Evolutionary conservation across 2,888 invertebrate genomes (phyloP).

Genomic region (Sarcophaga variegata): DNA sequence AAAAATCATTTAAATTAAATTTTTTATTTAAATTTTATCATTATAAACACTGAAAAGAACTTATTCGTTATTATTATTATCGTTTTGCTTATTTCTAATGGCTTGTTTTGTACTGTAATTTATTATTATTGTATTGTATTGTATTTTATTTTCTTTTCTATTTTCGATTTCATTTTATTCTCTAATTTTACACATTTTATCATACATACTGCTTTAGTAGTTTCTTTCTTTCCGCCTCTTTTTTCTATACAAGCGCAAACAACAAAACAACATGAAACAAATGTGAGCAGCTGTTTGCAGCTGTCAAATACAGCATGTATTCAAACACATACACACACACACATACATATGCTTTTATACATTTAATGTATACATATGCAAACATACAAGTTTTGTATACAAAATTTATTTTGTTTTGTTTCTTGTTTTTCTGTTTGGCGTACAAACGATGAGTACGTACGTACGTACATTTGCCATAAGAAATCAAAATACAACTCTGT

Average conservation of each 20-base stretch:
- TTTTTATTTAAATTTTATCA: background rate
- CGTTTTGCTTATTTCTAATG: constrained; percentile 21
- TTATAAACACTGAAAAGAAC: background rate
- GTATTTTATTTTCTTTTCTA: constrained; percentile 12
- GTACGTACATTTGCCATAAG: too few relatives aligned
- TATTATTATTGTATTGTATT: constrained; percentile 1
- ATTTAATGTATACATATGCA: too few relatives aligned
- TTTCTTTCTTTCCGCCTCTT: constrained; percentile 26
- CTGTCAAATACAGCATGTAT: constrained; percentile 39
- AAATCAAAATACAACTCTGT: constrained; percentile 50
- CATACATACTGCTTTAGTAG: constrained; percentile 30
- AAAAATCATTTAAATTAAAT: constrained; percentile 7
- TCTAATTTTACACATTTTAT: constrained; percentile 14
- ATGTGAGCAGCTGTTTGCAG: constrained; percentile 58
- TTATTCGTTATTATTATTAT: constrained; percentile 1
- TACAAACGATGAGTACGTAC: too few relatives aligned
- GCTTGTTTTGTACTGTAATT: constrained; percentile 60
- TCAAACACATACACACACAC: background rate
- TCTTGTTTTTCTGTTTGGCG: background rate
- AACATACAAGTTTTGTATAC: background rate
- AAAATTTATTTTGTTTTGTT: constrained; percentile 11
- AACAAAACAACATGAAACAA: constrained; percentile 24
- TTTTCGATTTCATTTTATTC: background rate
- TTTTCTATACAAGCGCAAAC: constrained; percentile 57
- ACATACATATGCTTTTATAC: background rate